A percentile compares a stretch with the other conserved stretches of the same genome.
Conservation (phyloP, 2,113 vertebrate species). For the Talpa occidentalis region DNA sequence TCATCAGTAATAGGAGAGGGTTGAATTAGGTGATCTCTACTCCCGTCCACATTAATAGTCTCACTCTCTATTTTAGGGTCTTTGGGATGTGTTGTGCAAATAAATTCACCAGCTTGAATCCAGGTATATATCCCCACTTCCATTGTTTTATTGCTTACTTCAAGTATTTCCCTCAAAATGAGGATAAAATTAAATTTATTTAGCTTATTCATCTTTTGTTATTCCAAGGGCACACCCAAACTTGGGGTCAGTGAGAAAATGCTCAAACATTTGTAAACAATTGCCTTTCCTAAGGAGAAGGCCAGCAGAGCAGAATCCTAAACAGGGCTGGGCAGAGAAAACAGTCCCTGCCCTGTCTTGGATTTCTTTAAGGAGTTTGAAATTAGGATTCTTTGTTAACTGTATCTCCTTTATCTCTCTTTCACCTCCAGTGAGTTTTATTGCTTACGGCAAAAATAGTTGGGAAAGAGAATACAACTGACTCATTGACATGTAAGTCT, state of each 20-base stretch:
- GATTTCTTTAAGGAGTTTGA: neutral
- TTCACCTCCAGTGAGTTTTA: neutral
- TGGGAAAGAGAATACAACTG: neutral
- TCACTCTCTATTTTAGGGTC: neutral
- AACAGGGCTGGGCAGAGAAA: conserved; percentile 43
- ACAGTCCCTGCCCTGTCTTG: neutral
- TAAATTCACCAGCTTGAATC: neutral
- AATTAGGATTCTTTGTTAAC: neutral
- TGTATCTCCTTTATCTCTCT: neutral
- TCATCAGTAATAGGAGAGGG: neutral
- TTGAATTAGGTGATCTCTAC: neutral
- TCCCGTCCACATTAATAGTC: neutral
- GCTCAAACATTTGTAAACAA: conserved; percentile 61
- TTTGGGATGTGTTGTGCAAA: neutral
- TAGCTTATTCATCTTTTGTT: conserved; percentile 21
- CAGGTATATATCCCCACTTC: neutral
- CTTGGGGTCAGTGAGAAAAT: conserved; percentile 47
- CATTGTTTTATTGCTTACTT: neutral
- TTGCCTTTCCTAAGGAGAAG: conserved; percentile 1
- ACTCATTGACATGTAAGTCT: neutral
- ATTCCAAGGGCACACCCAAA: conserved; percentile 61
- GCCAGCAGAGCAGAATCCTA: neutral
- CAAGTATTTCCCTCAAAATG: neutral
- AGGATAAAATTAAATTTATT: neutral
- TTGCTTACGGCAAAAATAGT: neutral